These are phyloP conservation scores for Thunnus thynnus DNA, from an alignment of 2,113 vertebrate species.

Conservation along the genomic window DNA sequence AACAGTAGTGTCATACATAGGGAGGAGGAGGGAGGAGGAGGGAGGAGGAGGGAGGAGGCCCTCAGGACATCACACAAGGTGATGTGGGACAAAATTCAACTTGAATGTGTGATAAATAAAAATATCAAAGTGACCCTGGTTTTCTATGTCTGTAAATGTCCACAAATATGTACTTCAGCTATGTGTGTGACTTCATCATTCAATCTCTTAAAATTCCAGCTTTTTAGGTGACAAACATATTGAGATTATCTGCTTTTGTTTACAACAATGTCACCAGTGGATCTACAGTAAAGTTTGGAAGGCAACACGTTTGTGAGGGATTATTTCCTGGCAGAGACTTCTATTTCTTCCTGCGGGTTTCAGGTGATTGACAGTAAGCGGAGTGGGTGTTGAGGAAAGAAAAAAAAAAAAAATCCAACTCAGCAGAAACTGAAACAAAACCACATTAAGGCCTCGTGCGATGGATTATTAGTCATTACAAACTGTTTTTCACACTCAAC, in stretches of 20 bases:
- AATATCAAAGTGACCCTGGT: neutral
- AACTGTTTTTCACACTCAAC: constrained; percentile 6
- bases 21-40: too few relatives aligned
- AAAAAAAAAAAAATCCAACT: neutral
- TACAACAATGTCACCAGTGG: neutral
- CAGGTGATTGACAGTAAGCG: constrained; percentile 55
- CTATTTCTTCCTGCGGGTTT: constrained; percentile 7
- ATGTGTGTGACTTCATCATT: neutral
- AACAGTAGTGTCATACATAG: neutral
- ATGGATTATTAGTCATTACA: constrained; percentile 33
- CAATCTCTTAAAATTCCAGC: neutral
- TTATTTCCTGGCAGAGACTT: constrained; percentile 37
- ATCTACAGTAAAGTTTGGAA: neutral
- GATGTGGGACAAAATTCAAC: neutral
- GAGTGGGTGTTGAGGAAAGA: constrained; percentile 4
- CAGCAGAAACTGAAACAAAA: constrained; percentile 37
- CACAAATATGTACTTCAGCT: neutral
- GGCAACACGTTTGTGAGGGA: neutral
- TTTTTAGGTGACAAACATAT: constrained; percentile 1
- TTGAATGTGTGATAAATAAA: neutral
- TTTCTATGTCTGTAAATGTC: neutral
- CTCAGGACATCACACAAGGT: neutral
- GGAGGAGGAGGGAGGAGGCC: too few relatives aligned
- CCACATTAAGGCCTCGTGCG: constrained; percentile 28
- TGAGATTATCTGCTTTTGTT: neutral